Evolutionary conservation across 2,113 vertebrate genomes (phyloP).

Genomic region (Piaya cayana): DNA sequence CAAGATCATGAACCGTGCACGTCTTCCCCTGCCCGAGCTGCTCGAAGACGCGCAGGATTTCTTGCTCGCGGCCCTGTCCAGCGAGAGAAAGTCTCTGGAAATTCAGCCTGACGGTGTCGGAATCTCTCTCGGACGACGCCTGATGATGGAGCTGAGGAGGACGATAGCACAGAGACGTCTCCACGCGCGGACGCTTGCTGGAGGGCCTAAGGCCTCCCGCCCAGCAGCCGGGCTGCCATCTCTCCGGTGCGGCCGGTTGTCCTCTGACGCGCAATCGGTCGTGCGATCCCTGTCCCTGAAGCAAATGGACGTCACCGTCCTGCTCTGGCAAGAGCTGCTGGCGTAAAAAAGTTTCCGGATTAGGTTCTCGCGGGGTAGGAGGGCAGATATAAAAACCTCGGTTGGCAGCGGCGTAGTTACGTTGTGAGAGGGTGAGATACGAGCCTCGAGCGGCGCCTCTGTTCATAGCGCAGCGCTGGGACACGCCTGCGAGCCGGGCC

Average conservation of each 20-base stretch:
- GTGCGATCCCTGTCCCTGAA: not conserved
- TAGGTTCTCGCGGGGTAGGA: constrained; percentile 2
- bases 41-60: constrained; percentile 62
- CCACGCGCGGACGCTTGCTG: accelerated
- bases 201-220: not conserved
- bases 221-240: not conserved
- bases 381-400: not conserved
- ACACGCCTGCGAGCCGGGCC: accelerated
- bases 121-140: not conserved
- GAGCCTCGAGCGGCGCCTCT: not conserved
- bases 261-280: not conserved
- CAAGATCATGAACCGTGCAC: constrained; percentile 74
- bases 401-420: not conserved
- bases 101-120: not conserved
- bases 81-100: constrained; percentile 58
- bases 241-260: not conserved
- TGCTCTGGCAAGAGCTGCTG: constrained; percentile 80
- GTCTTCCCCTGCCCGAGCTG: constrained; percentile 66
- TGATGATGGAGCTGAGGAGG: accelerated
- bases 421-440: not conserved
- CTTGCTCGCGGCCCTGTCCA: not conserved
- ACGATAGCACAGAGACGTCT: accelerated
- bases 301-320: constrained; percentile 49
- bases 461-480: not conserved
- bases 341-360: constrained; percentile 16